phyloP scores from a whole-genome alignment of 2,113 vertebrate species.

The Ceyx margarethae region DNA sequence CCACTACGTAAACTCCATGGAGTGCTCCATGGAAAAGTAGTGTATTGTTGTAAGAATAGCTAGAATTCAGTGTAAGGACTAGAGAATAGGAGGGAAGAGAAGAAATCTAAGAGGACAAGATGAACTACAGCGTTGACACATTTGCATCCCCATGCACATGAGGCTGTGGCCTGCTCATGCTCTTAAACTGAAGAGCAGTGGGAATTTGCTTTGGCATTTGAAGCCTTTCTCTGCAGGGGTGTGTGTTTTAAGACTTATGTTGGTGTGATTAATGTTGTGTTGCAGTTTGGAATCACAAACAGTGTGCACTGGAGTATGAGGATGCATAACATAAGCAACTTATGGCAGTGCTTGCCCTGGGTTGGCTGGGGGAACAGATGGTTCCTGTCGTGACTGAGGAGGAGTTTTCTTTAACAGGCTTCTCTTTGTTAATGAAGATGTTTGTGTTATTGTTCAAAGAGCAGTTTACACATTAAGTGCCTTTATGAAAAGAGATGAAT shows the following conservation, averaged over 20 bases:
- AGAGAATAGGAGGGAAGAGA: neutral
- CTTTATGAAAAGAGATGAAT: neutral
- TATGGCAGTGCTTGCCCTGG: neutral
- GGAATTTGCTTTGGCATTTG: neutral
- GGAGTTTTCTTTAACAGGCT: neutral
- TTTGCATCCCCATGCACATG: rapidly evolving
- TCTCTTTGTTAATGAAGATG: neutral
- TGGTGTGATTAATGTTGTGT: neutral
- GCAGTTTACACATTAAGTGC: neutral
- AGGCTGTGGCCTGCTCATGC: rapidly evolving
- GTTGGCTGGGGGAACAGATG: slow-evolving; percentile 1
- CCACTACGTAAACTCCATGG: rapidly evolving
- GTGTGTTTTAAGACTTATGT: neutral
- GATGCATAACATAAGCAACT: neutral
- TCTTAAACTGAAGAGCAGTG: neutral
- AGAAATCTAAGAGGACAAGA: neutral
- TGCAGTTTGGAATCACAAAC: neutral
- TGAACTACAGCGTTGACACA: too few relatives aligned
- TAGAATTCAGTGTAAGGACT: neutral
- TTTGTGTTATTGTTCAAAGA: slow-evolving; percentile 1
- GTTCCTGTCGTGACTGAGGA: neutral
- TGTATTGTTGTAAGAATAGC: neutral
- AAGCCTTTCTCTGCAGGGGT: neutral
- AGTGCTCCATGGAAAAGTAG: neutral
- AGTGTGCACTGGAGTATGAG: neutral